A percentile compares a stretch with the other conserved stretches of the same genome.
Evolutionary conservation across 2,888 invertebrate genomes (phyloP).

Genomic region (Ectemnius continuus): DNA sequence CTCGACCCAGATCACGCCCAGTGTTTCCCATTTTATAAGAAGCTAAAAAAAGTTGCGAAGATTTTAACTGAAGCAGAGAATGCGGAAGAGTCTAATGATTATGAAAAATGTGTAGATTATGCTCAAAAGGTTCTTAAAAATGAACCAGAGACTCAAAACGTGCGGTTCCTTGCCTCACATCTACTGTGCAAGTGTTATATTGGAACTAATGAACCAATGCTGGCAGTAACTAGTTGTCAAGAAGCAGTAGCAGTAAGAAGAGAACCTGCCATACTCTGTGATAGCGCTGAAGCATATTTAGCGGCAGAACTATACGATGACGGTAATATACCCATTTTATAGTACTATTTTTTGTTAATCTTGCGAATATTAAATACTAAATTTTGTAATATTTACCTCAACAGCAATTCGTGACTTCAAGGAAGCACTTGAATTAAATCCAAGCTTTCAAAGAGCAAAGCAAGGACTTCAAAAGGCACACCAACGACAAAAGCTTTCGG

Average conservation of each 20-base stretch:
- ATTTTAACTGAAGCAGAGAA: slow-evolving; percentile 84
- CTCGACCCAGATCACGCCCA: slow-evolving; percentile 98
- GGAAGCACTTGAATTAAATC: slow-evolving; percentile 90
- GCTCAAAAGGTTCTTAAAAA: slow-evolving; percentile 84
- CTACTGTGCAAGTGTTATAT: slow-evolving; percentile 89
- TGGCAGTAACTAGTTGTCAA: slow-evolving; percentile 88
- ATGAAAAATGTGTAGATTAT: slow-evolving; percentile 83
- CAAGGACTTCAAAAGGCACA: slow-evolving; percentile 94
- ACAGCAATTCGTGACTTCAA: slow-evolving; percentile 92
- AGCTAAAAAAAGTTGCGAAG: slow-evolving; percentile 95
- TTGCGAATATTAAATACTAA: not conserved
- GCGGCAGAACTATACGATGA: slow-evolving; percentile 95
- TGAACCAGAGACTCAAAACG: slow-evolving; percentile 86
- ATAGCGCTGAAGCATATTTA: slow-evolving; percentile 94
- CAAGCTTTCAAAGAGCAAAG: slow-evolving; percentile 88
- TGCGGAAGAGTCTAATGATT: slow-evolving; percentile 82
- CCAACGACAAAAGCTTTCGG: slow-evolving; percentile 94
- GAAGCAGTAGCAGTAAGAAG: slow-evolving; percentile 87
- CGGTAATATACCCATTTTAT: slow-evolving; percentile 78
- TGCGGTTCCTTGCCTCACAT: slow-evolving; percentile 86
- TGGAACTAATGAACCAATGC: slow-evolving; percentile 85
- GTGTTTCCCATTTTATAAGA: slow-evolving; percentile 97
- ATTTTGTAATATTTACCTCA: slow-evolving; percentile 15
- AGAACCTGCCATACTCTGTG: slow-evolving; percentile 90
- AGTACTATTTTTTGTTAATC: not conserved